These are phyloP conservation scores for Dendronephthya gigantea DNA, from an alignment of 64 coral and sea anemone species.

Conservation along the genomic window DNA sequence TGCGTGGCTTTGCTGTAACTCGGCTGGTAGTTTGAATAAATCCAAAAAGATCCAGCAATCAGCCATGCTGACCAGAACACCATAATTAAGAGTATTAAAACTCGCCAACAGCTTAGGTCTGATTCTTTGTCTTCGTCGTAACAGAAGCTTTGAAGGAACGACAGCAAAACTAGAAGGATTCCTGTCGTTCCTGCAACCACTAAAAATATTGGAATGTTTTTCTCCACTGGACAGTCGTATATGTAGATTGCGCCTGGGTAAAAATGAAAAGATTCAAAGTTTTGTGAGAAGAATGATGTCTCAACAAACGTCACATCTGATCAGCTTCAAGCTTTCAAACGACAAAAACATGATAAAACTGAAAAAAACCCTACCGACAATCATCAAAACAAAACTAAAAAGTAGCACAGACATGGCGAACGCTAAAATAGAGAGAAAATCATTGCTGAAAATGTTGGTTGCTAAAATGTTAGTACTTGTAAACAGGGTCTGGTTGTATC, in stretches of 20 bases:
- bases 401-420: neutral
- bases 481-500: no score
- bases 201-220: constrained; percentile 1
- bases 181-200: neutral
- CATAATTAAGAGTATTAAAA: neutral
- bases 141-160: neutral
- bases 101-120: neutral
- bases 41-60: neutral
- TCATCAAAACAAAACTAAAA: neutral
- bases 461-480: no score
- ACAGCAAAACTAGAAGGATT: neutral
- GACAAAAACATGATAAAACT: neutral
- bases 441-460: no score
- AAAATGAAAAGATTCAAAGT: neutral
- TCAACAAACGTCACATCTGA: neutral
- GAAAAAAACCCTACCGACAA: neutral
- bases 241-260: neutral
- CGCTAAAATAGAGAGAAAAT: neutral
- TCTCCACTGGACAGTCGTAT: neutral
- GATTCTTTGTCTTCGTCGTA: neutral
- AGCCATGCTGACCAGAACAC: constrained; percentile 6
- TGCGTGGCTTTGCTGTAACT: neutral
- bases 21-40: constrained; percentile 2
- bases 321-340: no score
- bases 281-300: no score